Evolutionary conservation across 2,113 vertebrate species (phyloP), one percentile per base, ranked within the genome.

Genomic region (Ophiodon elongatus): DNA sequence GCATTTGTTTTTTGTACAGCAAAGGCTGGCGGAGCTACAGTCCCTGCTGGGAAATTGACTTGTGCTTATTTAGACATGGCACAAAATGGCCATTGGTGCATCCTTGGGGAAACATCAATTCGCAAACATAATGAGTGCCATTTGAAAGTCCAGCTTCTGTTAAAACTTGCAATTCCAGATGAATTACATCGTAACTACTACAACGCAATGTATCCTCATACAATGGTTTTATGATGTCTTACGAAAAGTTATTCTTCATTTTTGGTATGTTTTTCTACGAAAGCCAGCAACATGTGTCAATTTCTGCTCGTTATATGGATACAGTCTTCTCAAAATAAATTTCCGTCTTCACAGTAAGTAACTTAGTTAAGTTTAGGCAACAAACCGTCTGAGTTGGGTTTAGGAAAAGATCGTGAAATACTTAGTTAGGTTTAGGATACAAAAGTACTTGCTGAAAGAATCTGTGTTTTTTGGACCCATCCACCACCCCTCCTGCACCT

Each of bases 41-140:
- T 35, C n/a, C 57, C n/a, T 80, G 37, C 17, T 59, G 35, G 56
- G 39, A 72, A 59, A 83, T 8, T 66, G 41, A 37, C 59, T 43
- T 19, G 6, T 73, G 63, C 79, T 85, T 80, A 54, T 81, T 83
- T 27, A 65, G 56, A 79, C 77, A 71, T 56, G 45, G 47, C 60
- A 76, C 63, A 68, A 83, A 89, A 82, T 80, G 71, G 64, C 85
- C 81, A 85, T 75, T 59, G 65, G 64, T 66, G 54, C 45, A 57
- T 87, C 60, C n/a, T 75, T 19, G 35, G 69, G 69, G 25, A 80
- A 79, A 54, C 50, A 79, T 80, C 81, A 78, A 83, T 81, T 37
- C 39, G 33, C 45, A 13, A 39, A 29, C 50, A 70, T 15, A 25
- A 14, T 41, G 27, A 70, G 29, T 17, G n/a, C 14, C 37, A 67